Percentiles rank a stretch among this genome's conserved stretches.
These are phyloP conservation scores for Dione vanillae DNA, from an alignment of 2,888 invertebrate species.

Conservation along the genomic window DNA sequence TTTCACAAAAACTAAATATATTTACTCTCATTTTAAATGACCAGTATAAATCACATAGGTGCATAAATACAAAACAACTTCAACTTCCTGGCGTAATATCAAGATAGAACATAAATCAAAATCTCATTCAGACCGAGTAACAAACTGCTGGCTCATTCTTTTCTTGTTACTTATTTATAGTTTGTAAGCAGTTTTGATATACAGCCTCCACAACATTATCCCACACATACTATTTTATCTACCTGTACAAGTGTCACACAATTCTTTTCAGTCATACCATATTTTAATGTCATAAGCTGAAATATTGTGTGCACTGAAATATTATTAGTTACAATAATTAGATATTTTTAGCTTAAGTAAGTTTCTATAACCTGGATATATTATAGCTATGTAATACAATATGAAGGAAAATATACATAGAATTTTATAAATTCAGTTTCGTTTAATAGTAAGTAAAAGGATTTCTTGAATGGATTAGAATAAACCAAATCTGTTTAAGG, in stretches of 20 bases:
- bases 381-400: not conserved
- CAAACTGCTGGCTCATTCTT: slow-evolving; percentile 31
- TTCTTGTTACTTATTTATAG: slow-evolving; percentile 34
- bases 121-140: slow-evolving; percentile 30
- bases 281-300: not conserved
- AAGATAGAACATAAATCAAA: slow-evolving; percentile 40
- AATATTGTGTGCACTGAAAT: not conserved
- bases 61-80: slow-evolving; percentile 13
- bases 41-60: not conserved
- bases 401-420: not conserved
- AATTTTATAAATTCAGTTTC: not conserved
- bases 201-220: slow-evolving; percentile 11
- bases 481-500: slow-evolving; percentile 4
- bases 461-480: slow-evolving; percentile 7
- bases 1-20: not conserved
- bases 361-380: not conserved
- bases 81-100: slow-evolving; percentile 34
- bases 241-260: slow-evolving; percentile 16
- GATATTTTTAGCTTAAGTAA: not conserved
- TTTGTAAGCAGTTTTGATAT: slow-evolving; percentile 27
- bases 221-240: slow-evolving; percentile 10
- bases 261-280: not conserved
- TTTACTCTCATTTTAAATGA: not conserved
- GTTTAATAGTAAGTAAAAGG: not conserved
- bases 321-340: not conserved